Evolutionary conservation across 2,797 vertebrate genomes (phyloP).

Genomic region (Cossypha heuglini): DNA sequence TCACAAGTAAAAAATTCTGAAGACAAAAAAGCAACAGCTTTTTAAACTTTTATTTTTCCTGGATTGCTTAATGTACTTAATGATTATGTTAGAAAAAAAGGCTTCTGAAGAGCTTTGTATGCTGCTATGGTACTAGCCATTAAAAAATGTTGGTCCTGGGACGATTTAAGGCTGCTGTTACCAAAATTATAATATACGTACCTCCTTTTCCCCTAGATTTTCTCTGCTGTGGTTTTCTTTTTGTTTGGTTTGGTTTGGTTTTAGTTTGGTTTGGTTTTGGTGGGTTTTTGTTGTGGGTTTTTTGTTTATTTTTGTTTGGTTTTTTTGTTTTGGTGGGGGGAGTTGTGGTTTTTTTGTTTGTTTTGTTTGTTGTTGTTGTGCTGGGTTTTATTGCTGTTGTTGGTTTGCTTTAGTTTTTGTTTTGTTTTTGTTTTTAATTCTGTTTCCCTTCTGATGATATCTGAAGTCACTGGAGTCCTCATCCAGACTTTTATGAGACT

Average conservation of each 20-base stretch:
- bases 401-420: too few species aligned
- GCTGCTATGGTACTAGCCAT: not conserved
- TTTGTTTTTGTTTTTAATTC: not conserved
- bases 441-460: not conserved
- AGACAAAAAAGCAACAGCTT: not conserved
- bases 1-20: not conserved
- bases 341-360: not conserved
- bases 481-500: not conserved
- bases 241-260: not conserved
- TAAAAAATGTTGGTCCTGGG: not conserved
- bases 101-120: not conserved
- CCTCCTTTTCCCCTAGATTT: not conserved
- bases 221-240: not conserved
- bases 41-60: not conserved
- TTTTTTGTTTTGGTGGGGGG: not conserved
- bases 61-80: not conserved
- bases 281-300: not conserved
- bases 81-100: not conserved
- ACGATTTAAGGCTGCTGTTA: not conserved
- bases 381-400: not conserved
- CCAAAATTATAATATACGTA: not conserved
- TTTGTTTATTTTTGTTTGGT: not conserved
- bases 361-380: not conserved
- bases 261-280: not conserved
- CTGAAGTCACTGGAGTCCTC: not conserved